Percentiles rank a stretch among this genome's conserved stretches.
Evolutionary conservation across 2,113 vertebrate genomes (phyloP).

Genomic region (Gadus macrocephalus): DNA sequence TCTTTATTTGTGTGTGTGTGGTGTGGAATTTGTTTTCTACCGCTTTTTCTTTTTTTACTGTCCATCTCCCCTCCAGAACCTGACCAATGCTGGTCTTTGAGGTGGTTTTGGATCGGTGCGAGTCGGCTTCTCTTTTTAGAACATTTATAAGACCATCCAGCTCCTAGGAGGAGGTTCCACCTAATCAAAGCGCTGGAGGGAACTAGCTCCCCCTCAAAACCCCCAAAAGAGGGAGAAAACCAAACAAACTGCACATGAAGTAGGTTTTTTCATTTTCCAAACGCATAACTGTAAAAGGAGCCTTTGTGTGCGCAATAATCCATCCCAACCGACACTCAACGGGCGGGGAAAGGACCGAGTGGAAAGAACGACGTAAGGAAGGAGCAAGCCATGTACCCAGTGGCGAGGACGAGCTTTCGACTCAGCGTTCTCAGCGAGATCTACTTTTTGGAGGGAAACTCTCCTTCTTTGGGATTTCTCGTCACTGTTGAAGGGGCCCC

Average conservation of each 20-base stretch:
- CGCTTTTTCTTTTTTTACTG: conserved; percentile 18
- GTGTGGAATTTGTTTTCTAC: conserved; percentile 40
- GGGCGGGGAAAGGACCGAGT: conserved; percentile 44
- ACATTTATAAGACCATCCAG: conserved; percentile 53
- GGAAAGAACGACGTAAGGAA: conserved; percentile 59
- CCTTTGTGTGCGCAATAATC: conserved; percentile 58
- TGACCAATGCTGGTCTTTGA: conserved; percentile 44
- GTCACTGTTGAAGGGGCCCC: conserved; percentile 27
- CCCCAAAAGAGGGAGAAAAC: conserved; percentile 35
- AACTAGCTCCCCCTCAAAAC: conserved; percentile 22
- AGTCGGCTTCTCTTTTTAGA: conserved; percentile 21
- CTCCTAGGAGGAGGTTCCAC: conserved; percentile 35
- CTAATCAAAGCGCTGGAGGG: conserved; percentile 24
- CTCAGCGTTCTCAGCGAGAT: conserved; percentile 14
- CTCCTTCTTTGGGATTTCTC: conserved; percentile 32
- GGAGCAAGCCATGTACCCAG: conserved; percentile 38
- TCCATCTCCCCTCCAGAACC: conserved; percentile 17
- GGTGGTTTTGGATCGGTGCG: conserved; percentile 45
- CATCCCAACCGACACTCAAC: conserved; percentile 34
- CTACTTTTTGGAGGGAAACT: conserved; percentile 39
- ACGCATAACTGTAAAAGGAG: conserved; percentile 59
- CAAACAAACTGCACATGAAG: conserved; percentile 56
- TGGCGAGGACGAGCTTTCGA: conserved; percentile 34
- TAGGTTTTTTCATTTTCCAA: conserved; percentile 49
- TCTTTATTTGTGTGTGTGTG: background rate